These are phyloP conservation scores for Carcina quercana DNA, from an alignment of 2,888 invertebrate genomes.

Conservation along the genomic window DNA sequence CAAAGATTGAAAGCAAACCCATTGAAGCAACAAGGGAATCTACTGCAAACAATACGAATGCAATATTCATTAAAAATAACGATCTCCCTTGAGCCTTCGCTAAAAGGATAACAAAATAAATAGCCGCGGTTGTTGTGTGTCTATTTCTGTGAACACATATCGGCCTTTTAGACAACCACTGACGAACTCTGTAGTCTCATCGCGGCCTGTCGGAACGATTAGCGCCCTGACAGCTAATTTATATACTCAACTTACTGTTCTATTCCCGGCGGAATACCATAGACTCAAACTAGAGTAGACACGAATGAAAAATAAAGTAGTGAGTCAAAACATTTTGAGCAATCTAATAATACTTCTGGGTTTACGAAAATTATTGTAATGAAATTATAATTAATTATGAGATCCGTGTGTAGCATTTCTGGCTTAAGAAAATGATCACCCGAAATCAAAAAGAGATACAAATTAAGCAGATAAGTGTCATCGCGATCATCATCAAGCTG, in stretches of 20 bases:
- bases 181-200: slow-evolving; percentile 70
- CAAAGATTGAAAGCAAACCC: slow-evolving; percentile 14
- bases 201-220: slow-evolving; percentile 71
- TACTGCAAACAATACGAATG: slow-evolving; percentile 34
- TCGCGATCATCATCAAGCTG: no score
- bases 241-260: slow-evolving; percentile 71
- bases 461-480: no score
- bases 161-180: slow-evolving; percentile 61
- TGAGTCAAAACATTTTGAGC: no score
- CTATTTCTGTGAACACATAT: slow-evolving; percentile 54
- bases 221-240: slow-evolving; percentile 72
- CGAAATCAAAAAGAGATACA: no score
- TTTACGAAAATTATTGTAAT: no score
- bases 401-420: no score
- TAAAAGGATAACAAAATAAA: slow-evolving; percentile 61
- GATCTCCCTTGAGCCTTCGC: slow-evolving; percentile 37
- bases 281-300: slow-evolving; percentile 37
- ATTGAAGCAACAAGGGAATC: slow-evolving; percentile 23
- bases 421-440: no score
- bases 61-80: slow-evolving; percentile 49
- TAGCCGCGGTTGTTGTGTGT: slow-evolving; percentile 52
- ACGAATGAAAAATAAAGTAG: slow-evolving; percentile 22
- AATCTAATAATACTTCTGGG: no score
- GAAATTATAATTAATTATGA: no score
- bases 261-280: slow-evolving; percentile 52